Evolutionary conservation across 2,113 vertebrate genomes (phyloP), one percentile per base, ranked within the genome.

Genomic region (Podarcis muralis): DNA sequence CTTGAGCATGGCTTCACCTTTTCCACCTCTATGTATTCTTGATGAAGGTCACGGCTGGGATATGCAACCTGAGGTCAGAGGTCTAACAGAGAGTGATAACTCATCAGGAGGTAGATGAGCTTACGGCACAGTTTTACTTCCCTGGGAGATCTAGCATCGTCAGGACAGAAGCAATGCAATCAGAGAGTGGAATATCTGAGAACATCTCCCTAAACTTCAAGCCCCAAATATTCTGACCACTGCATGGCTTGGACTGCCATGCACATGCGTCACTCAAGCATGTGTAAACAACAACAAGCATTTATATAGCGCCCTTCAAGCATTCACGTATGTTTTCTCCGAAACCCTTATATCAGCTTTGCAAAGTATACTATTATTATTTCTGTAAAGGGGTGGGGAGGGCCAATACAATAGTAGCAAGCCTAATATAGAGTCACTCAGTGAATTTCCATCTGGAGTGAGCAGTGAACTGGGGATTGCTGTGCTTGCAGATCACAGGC

Each of bases 1-100:
- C 59, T 69, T 77, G 40, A 83, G 81, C 87, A 78, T 22, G 11
- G 81, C 43, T 84, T 88, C 87, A 84, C 87, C 81, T 88, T 84
- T 88, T 71, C 87, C 81, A 84, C 74, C 87, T 88, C 87, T 88
- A 84, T 88, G 87, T 88, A 88, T 88, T 88, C 87, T 78, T 88
- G 87, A 88, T 88, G 81, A 88, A 88, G 87, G 87, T 88, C 87
- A 88, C 32, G 87, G 87, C 81, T 88, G 74, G 81, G 81, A 88
- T 78, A 88, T 78, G 81, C 87, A 88, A 84, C 87, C 87, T 88
- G 81, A 88, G 81, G 87, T 88, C 81, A 84, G 32, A 88, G 87
- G 87, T 88, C 87, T 78, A 69, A 77, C 62, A 30, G 81, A 88
- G 87, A 88, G 87, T 88, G 81, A 88, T 88, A 88, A 88, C 81